Evolutionary conservation across 2,113 vertebrate species (phyloP).

Genomic region (Todiramphus saurophagus): DNA sequence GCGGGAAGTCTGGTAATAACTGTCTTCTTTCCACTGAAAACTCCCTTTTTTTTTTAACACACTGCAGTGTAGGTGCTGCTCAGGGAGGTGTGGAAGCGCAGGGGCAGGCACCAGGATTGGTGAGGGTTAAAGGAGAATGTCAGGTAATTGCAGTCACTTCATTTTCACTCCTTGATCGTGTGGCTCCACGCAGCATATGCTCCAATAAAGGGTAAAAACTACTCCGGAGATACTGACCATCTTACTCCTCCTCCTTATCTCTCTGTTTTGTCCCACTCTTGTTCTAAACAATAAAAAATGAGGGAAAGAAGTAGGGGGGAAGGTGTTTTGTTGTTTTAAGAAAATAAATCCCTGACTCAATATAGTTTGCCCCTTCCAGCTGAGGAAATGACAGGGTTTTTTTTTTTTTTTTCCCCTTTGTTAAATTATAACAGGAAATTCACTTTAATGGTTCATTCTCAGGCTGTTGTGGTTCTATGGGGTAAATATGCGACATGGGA

Average conservation of each 20-base stretch:
- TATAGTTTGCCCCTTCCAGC: background rate
- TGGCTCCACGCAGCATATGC: background rate
- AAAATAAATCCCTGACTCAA: background rate
- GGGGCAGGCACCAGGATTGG: background rate
- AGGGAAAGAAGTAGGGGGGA: background rate
- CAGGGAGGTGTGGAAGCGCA: rapidly evolving
- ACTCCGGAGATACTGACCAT: background rate
- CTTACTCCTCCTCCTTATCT: background rate
- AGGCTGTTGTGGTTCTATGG: background rate
- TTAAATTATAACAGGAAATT: conserved; percentile 1
- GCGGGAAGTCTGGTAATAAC: background rate
- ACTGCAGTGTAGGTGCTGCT: background rate
- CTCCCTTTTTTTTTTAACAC: background rate
- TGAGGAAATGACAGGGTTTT: background rate
- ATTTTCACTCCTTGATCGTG: rapidly evolving
- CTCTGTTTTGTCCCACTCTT: background rate
- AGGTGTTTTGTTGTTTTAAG: background rate
- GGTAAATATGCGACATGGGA: background rate
- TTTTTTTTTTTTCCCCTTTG: background rate
- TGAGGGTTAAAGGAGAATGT: background rate
- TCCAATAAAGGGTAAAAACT: background rate
- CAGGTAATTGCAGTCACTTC: background rate
- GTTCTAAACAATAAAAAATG: background rate
- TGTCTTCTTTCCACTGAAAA: background rate
- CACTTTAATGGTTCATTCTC: background rate